These are phyloP conservation scores for Indri indri DNA, from an alignment of 2,113 vertebrate genomes.

Conservation along the genomic window DNA sequence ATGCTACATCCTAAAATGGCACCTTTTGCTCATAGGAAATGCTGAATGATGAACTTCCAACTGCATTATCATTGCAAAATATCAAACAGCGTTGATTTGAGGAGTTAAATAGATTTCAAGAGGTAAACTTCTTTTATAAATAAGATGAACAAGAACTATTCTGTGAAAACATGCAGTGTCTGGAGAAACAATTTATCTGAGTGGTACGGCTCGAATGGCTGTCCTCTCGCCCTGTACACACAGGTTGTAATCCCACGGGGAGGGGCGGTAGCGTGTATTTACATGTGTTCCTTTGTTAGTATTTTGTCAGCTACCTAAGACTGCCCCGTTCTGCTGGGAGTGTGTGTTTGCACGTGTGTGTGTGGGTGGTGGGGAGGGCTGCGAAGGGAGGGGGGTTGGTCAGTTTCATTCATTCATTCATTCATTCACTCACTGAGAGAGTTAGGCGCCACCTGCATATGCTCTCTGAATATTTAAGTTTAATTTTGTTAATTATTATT, in stretches of 20 bases:
- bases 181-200: slow-evolving; percentile 86
- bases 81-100: slow-evolving; percentile 43
- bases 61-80: slow-evolving; percentile 49
- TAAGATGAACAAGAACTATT: slow-evolving; percentile 77
- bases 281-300: slow-evolving; percentile 93
- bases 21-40: background rate
- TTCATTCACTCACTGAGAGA: slow-evolving; percentile 69
- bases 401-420: slow-evolving; percentile 68
- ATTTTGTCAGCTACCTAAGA: slow-evolving; percentile 87
- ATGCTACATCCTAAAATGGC: slow-evolving; percentile 65
- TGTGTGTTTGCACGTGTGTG: background rate
- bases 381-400: slow-evolving; percentile 52
- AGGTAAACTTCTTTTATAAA: slow-evolving; percentile 74
- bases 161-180: slow-evolving; percentile 74
- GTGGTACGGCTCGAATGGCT: slow-evolving; percentile 84
- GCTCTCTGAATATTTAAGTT: slow-evolving; percentile 82
- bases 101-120: slow-evolving; percentile 69
- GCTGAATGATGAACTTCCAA: background rate
- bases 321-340: slow-evolving; percentile 81
- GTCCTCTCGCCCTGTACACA: slow-evolving; percentile 88
- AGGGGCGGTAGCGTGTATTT: slow-evolving; percentile 90
- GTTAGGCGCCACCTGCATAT: slow-evolving; percentile 78
- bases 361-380: background rate
- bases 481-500: slow-evolving; percentile 87
- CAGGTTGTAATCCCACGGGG: slow-evolving; percentile 91